Evolutionary conservation across 1,140 invertebrate species (phyloP), one percentile per base, ranked within the genome.

Genomic region (Carposina sasakii): DNA sequence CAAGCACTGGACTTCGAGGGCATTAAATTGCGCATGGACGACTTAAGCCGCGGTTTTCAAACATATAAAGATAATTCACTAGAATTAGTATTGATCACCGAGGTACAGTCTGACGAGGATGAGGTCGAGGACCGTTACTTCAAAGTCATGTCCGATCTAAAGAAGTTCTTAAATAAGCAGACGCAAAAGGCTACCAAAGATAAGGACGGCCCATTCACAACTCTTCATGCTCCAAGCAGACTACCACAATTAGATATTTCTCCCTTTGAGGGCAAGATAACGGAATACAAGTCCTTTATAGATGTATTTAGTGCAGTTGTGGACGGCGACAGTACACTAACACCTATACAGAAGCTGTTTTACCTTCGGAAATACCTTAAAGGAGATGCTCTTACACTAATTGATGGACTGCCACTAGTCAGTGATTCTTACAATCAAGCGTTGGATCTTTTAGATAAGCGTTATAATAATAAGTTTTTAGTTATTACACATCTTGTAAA

Each of bases 301-400:
- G 39, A 42, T 26, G 22, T 42, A 30, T 50, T 50, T 24, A 15
- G 12, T 1, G 48, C 48, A n/a, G 21, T 50, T 2, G 16, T 50
- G 1, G 12, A 50, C 16, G 19, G 12, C 5, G 40, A 50, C n/a
- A 22, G 3, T 1, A 17, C 13, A 3, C 15, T 50, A 10, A 10
- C 24, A 24, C 9, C 24, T 26, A 24, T 50, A 4, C 39, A 50
- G 28, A 42, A 26, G 21, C 31, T 50, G 10, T 34, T 13, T 36
- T 50, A 15, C 28, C 16, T 50, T 5, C 42, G 33, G 20, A 50
- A 36, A 16, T 43, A 33, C 28, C 16, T 50, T 2, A 21, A 19
- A 4, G 40, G 31, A 17, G 48, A 50, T 22, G 28, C 48, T 3
- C 17, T 50, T 16, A 5, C 17, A 1, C 2, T 50, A 16, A 50